Evolutionary conservation across 2,113 vertebrate species (phyloP), one percentile per base, ranked within the genome.

Genomic region (Anthoscopus minutus): DNA sequence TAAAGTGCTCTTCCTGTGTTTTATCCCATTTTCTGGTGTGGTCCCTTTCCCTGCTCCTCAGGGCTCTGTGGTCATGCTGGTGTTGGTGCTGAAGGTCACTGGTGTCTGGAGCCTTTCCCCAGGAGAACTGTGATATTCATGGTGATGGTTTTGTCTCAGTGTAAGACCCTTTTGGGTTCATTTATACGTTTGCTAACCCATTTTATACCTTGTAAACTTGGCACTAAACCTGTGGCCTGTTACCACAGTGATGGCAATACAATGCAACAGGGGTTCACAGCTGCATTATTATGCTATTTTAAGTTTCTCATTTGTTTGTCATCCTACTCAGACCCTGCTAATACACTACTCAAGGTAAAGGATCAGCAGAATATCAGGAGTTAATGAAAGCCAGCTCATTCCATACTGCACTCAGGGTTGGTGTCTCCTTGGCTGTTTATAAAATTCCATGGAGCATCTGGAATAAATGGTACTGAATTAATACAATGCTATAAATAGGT

Each of bases 401-500:
- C 47, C 51, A 56, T 56, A 10, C 12, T 42, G 37, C 62, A 30
- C 10, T 38, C 0, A 1, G 54, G 60, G 42, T 22, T 58, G 56
- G 33, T 60, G 51, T 45, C 72, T 86, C 86, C 69, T 81, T 47
- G 31, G 48, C 40, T 81, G 18, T 51, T 92, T 37, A n/a, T 44
- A 67, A 47, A 57, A 67, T 72, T 76, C 80, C 71, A 73, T 5
- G 77, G 57, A 87, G 61, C 37, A 44, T 40, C 48, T 76, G 73
- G 48, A 74, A 89, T 84, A 56, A 94, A 47, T 42, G 61, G 37
- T 27, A 58, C 61, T 79, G 73, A 78, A 86, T 92, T 84, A 92
- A 71, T 72, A 64, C 28, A 61, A 79, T 79, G 57, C 81, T 91
- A 91, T 86, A 92, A 92, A 93, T 78, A 95, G 82, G 30, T 44